phyloP scores from a whole-genome alignment of 2,797 vertebrate genomes.

The Delichon dasypus region DNA sequence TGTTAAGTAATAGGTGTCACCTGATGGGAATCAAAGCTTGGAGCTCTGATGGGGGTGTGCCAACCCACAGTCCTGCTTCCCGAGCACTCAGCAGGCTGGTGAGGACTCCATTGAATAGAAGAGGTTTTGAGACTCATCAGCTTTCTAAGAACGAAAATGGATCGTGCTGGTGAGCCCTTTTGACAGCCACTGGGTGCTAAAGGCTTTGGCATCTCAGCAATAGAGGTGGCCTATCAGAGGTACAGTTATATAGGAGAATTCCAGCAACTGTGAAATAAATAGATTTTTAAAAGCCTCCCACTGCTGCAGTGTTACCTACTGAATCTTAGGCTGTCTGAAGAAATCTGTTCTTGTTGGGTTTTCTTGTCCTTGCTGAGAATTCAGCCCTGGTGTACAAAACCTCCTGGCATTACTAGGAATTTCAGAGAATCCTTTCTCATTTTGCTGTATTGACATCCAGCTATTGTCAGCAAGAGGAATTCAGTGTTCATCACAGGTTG shows the following conservation, averaged over 20 bases:
- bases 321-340: neutral
- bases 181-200: neutral
- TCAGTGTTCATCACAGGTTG: neutral
- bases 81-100: neutral
- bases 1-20: slow-evolving; percentile 46
- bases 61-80: neutral
- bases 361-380: neutral
- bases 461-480: neutral
- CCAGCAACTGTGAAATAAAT: slow-evolving; percentile 2
- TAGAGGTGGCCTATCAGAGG: neutral
- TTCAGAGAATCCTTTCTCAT: neutral
- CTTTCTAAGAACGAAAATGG: slow-evolving; percentile 3
- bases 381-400: neutral
- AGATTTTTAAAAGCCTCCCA: neutral
- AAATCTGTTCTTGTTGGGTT: neutral
- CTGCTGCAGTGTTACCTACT: slow-evolving; percentile 6
- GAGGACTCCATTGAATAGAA: neutral
- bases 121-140: neutral
- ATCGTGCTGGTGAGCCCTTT: neutral
- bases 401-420: neutral
- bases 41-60: slow-evolving; percentile 19
- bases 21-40: slow-evolving; percentile 30
- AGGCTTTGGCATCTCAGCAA: neutral
- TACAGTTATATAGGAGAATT: neutral
- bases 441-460: neutral